phyloP scores from a whole-genome alignment of 2,113 vertebrate species.

The Nibea albiflora region DNA sequence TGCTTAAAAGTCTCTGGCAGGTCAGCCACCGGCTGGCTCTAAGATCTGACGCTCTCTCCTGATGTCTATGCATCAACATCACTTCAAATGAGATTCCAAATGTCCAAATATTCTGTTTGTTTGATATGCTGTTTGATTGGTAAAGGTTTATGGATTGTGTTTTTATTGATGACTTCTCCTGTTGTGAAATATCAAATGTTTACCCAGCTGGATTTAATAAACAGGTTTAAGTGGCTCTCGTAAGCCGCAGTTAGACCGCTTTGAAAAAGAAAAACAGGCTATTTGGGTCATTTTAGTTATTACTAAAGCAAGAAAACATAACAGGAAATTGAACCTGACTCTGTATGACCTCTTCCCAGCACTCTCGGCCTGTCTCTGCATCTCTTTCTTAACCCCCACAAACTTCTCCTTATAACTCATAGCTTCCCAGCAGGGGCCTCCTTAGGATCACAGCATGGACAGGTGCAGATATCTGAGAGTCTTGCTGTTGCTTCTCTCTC shows the following conservation, averaged over 20 bases:
- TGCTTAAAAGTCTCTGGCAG: background rate
- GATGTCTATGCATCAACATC: background rate
- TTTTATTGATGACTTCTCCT: background rate
- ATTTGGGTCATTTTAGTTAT: slow-evolving; percentile 8
- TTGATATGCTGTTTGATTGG: background rate
- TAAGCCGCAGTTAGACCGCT: background rate
- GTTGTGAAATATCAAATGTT: background rate
- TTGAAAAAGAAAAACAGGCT: background rate
- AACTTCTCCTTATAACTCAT: slow-evolving; percentile 5
- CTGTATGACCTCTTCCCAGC: slow-evolving; percentile 34
- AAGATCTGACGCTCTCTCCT: background rate
- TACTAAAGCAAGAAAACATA: background rate
- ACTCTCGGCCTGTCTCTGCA: background rate
- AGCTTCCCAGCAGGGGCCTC: slow-evolving; percentile 28
- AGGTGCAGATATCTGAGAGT: slow-evolving; percentile 79
- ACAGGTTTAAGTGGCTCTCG: background rate
- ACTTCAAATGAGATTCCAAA: background rate
- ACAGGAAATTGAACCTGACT: slow-evolving; percentile 43
- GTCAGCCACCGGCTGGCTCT: background rate
- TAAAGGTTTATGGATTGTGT: background rate
- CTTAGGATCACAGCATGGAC: slow-evolving; percentile 55
- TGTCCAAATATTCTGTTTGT: background rate
- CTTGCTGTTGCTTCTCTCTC: slow-evolving; percentile 7
- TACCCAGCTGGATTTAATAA: background rate
- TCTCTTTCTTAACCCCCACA: slow-evolving; percentile 1